These are phyloP conservation scores for Lates calcarifer DNA, from an alignment of 2,113 vertebrate genomes.

Conservation along the genomic window DNA sequence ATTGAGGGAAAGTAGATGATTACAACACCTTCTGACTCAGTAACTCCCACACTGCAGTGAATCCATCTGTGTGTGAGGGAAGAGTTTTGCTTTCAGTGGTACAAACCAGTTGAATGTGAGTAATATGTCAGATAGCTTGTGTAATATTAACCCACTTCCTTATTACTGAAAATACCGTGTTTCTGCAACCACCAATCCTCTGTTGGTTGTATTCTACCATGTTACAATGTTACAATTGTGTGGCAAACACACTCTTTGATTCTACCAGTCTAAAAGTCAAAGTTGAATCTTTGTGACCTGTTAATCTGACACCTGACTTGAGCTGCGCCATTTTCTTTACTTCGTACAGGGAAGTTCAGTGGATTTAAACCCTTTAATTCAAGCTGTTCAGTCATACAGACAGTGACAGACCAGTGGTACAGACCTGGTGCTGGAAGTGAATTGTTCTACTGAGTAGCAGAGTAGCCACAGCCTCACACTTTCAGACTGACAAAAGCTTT, in stretches of 20 bases:
- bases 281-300: background rate
- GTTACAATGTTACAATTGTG: background rate
- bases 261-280: background rate
- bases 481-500: no score
- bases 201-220: background rate
- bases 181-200: background rate
- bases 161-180: background rate
- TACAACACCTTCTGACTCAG: background rate
- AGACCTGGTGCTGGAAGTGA: no score
- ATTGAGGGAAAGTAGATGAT: background rate
- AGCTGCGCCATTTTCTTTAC: no score
- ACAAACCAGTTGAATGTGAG: background rate
- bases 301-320: no score
- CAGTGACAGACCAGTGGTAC: no score
- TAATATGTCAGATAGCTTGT: background rate
- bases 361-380: no score
- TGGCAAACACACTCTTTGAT: background rate
- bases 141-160: constrained; percentile 11
- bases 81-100: background rate
- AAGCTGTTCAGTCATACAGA: no score
- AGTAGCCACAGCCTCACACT: no score
- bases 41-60: background rate
- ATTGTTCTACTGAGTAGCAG: no score
- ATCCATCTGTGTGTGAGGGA: background rate
- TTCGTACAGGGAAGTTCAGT: no score